Base-by-base conservation (phyloP, 1,140 invertebrate species). In the Goniozus legneri region DNA sequence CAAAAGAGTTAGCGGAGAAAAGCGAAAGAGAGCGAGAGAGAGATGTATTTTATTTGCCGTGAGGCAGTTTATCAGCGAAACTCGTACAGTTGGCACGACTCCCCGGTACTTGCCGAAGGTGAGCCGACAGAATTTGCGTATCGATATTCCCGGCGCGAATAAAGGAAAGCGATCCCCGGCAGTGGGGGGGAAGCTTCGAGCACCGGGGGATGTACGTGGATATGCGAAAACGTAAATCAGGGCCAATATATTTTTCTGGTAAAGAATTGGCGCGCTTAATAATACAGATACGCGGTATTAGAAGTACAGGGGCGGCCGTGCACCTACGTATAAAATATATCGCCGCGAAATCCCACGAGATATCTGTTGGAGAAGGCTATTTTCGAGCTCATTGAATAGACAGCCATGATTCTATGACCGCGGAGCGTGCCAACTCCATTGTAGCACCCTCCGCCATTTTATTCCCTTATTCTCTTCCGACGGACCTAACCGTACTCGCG, bases 341-440 rank as follows among this genome's bases (percentile, higher is more conserved):
- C 48, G 56, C 52, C 54, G 53, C 46, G 59, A 60, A 59, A 73
- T 67, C 60, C 60, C 51, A 55, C 48, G 52, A 72, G 67, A 69
- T 72, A 75, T 72, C 73, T 64, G 68, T 64, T 62, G 58, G 64
- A 72, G 64, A 63, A 67, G 64, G 64, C 74, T 69, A 76, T 76
- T 76, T 75, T 74, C 72, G 56, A 74, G 71, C 71, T 73, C 72
- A 74, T 76, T 75, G 71, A 75, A 75, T 74, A 74, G 72, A 73
- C 70, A 72, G 71, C 65, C 67, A 71, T 72, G 73, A 73, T 74
- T 75, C 70, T 69, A 73, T 69, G 71, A 73, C 64, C 67, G 51
- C 62, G 63, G 62, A 73, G 61, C 69, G 70, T 76, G 74, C 74
- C 73, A 76, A 76, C 67, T 76, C 66, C 62, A 75, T 76, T 73